Evolutionary conservation across 2,888 invertebrate species (phyloP), one percentile per base, ranked within the genome.

Genomic region (Caenorhabditis sp.): DNA sequence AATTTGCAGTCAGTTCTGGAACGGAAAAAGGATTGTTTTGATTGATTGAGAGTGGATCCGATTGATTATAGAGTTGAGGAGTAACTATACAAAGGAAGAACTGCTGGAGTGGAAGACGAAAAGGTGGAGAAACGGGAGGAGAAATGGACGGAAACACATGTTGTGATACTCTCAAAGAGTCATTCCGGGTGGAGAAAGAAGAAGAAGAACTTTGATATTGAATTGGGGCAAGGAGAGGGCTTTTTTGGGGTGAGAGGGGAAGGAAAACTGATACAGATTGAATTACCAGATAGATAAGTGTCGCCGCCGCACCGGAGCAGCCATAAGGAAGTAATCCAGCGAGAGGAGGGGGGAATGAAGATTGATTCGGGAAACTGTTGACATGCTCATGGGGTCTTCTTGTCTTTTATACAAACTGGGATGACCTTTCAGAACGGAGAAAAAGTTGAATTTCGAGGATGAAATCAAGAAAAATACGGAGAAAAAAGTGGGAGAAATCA

Each of bases 1-100:
- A 56, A 53, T 77, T 69, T 55, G 60, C 68, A 56, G 77, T 68
- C 76, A 76, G 76, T 60, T 67, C 67, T 77, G 47, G 15, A 74
- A 62, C n/a, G n/a, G 13, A 40, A 40, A 58, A 18, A 8, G 32
- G 28, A 32, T 9, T 6, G 2, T 11, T 40, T 40, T 2, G 40
- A 32, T 32, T 37, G 15, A 22, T 4, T 13, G 35, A 44, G 32
- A 56, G n/a, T 40, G 61, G 13, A 28, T 15, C n/a, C 9, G 28
- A 53, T 37, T 20, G 51, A 56, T 40, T 11, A 40, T 40, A 26
- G 40, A 20, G 22, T 8, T 11, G 15, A 26, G 26, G 62, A 53
- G 26, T 40, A 35, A 67, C 44, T n/a, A 60, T 20, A 50, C 20
- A 18, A 32, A 50, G 20, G 24, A 44, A 56, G 32, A 61, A 32